Evolutionary conservation across 2,113 vertebrate species (phyloP), one percentile per base, ranked within the genome.

Genomic region (Cheilinus undulatus): DNA sequence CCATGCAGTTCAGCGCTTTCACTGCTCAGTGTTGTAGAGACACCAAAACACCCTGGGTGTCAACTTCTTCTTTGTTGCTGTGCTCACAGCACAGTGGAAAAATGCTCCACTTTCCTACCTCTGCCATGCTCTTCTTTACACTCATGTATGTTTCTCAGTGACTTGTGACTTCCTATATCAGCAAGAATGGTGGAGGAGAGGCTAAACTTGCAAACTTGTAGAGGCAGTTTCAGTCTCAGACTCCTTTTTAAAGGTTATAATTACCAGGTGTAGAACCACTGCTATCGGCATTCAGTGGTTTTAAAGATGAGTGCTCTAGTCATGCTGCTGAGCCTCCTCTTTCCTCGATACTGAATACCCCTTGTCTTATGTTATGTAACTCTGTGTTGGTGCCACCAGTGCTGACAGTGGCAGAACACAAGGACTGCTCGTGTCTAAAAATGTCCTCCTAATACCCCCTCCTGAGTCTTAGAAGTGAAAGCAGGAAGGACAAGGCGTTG

Each of bases 381-480:
- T 60, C 73, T 84, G 57, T 76, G 61, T 78, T 49, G 86, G 83
- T 83, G 83, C 73, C 80, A 89, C 78, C 66, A 60, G 45, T 88
- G 87, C 87, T 91, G 91, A 89, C 82, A 73, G 73, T n/a, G 88
- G 84, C 88, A 85, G 86, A 89, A 88, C 78, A 84, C 84, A 89
- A 89, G 78, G 82, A 84, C 82, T 76, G 63, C 73, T 73, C 51
- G 10, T 81, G 82, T 87, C 88, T 90, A 85, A 85, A 85, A 76
- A 77, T 82, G 82, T 80, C 82, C 78, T 74, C 67, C 56, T 65
- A 60, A 80, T 73, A 72, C 73, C 80, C 64, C 71, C 80, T 68
- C 66, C 77, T 36, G 68, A 73, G 80, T 67, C 84, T 86, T 59
- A 65, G 68, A 79, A 79, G 75, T 83, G 65, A 85, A 82, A 83